These are phyloP conservation scores for Autographa pulchrina DNA, from an alignment of 2,888 invertebrate species.

Conservation along the genomic window DNA sequence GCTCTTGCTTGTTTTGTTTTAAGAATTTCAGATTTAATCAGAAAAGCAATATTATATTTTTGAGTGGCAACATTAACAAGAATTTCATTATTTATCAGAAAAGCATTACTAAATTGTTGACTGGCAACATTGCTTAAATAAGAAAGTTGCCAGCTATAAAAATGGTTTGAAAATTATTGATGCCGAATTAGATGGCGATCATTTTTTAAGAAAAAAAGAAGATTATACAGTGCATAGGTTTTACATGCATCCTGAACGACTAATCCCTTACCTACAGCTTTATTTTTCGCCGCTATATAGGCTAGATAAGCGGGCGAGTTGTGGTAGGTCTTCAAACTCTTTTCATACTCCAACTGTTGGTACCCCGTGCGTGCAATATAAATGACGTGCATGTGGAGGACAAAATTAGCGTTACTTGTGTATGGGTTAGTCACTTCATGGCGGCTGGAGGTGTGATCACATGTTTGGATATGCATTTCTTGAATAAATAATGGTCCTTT, in stretches of 20 bases:
- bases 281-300: slow-evolving; percentile 97
- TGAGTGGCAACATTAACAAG: not conserved
- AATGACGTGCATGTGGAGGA: slow-evolving; percentile 82
- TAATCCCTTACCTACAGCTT: slow-evolving; percentile 92
- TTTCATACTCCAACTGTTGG: slow-evolving; percentile 95
- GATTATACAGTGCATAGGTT: slow-evolving; percentile 21
- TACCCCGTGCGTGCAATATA: slow-evolving; percentile 70
- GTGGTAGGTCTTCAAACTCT: slow-evolving; percentile 97
- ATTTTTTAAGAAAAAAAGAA: slow-evolving; percentile 2
- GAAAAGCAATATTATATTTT: not conserved
- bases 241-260: slow-evolving; percentile 53
- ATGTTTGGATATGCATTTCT: slow-evolving; percentile 5
- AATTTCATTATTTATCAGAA: not conserved
- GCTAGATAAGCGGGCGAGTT: slow-evolving; percentile 98
- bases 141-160: not conserved
- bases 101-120: not conserved
- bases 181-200: not conserved
- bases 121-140: not conserved
- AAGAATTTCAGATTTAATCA: not conserved
- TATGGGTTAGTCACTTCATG: slow-evolving; percentile 79
- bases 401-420: slow-evolving; percentile 79
- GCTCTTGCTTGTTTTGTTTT: not conserved
- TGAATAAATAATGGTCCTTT: too few relatives aligned
- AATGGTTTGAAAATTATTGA: not conserved
- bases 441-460: slow-evolving; percentile 38